phyloP scores from a whole-genome alignment of 2,113 vertebrate species.

The Falcunculus frontatus region DNA sequence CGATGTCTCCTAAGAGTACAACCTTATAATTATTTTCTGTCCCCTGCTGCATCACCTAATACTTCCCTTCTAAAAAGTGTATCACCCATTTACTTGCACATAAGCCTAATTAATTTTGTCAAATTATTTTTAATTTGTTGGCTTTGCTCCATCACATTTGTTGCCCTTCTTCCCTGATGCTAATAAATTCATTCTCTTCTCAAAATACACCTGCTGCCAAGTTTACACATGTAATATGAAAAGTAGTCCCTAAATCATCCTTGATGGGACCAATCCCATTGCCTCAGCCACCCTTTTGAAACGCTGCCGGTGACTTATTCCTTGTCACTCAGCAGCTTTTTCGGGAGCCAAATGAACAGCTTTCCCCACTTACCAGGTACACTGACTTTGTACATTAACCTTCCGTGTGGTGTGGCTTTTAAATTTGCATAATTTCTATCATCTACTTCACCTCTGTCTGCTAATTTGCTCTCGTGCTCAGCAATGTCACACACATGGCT shows the following conservation, averaged over 20 bases:
- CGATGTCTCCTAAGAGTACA: neutral
- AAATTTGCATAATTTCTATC: slow-evolving; percentile 25
- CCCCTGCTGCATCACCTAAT: slow-evolving; percentile 8
- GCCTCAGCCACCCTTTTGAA: neutral
- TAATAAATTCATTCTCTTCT: neutral
- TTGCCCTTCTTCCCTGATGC: neutral
- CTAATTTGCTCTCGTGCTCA: neutral
- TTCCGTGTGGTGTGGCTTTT: neutral
- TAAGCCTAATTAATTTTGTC: slow-evolving; percentile 64
- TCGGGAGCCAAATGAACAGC: neutral
- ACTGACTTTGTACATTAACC: slow-evolving; percentile 17
- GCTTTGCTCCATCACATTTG: slow-evolving; percentile 42
- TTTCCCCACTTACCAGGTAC: neutral
- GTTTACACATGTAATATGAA: neutral
- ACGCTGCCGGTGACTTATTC: neutral
- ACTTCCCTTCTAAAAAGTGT: slow-evolving; percentile 14
- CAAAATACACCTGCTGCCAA: slow-evolving; percentile 10
- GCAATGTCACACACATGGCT: neutral
- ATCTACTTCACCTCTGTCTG: neutral
- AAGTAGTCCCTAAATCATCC: neutral
- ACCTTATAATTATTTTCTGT: slow-evolving; percentile 32
- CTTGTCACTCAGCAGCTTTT: neutral
- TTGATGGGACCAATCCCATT: neutral
- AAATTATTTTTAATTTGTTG: slow-evolving; percentile 62
- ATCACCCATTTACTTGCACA: slow-evolving; percentile 4